Base-by-base conservation (phyloP, 1,140 invertebrate genomes). In the Drosophila oshimai region DNA sequence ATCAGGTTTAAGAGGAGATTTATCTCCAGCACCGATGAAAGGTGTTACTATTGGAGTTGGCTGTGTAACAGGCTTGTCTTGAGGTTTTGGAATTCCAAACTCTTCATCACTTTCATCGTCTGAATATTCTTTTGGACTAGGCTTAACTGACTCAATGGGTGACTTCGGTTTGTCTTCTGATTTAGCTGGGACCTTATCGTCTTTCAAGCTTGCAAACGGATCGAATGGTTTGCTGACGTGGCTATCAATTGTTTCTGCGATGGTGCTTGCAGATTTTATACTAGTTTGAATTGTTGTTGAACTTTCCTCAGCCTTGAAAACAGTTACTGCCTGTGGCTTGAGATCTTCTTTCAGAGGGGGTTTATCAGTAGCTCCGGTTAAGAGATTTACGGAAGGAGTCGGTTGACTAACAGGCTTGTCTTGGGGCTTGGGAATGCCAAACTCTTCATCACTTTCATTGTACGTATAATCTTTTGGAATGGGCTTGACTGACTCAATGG, bases 21-120 rank as follows among this genome's bases (percentile, higher is more conserved):
- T 58, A 0, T 33, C 54, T 7, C 6, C 26, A 20, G 22, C 0
- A 10, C 9, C 4, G 4, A 46, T 12, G 10, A 9, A 9, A 13
- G 44, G 6, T 37, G 6, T 33, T 10, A 28, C 28, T 6, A 28
- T 31, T 20, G 57, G 34, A 49, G 22, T 12, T 7, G 53, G 31
- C n/a, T 47, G 31, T 28, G 12, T 6, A 18, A 15, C 17, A 3
- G 44, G 13, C 26, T 51, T 58, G 1, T 39, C 41, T 33, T 44
- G 39, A 5, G 53, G 53, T 24, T 33, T 68, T 2, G 17, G 3
- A 15, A 42, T 4, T 4, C 42, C 29, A 3, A 29, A 17, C 18
- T 69, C 65, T 10, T 62, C 50, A 31, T 49, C 42, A 15, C 57
- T 54, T 28, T 69, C 57, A 15, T 46, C 41, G n/a, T 69, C 55